Percentiles rank a stretch among this genome's conserved stretches.
Evolutionary conservation across 2,888 invertebrate species (phyloP).

Genomic region (Stenoptilia bipunctidactyla): DNA sequence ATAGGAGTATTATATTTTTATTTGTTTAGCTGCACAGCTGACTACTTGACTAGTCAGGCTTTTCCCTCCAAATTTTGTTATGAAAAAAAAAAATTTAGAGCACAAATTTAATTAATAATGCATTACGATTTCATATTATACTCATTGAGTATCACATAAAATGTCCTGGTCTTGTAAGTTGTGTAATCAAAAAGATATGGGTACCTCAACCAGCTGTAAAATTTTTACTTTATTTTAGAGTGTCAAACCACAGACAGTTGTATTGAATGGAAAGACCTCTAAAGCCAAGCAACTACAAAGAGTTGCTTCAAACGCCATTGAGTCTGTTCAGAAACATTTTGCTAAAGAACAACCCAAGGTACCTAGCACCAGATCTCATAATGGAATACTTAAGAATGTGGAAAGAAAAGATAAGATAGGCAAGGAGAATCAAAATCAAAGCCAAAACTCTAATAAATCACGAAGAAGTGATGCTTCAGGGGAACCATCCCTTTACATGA

Average conservation of each 20-base stretch:
- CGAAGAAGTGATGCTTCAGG: conserved; percentile 77
- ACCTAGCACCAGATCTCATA: conserved; percentile 39
- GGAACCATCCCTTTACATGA: conserved; percentile 82
- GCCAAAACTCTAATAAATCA: conserved; percentile 47
- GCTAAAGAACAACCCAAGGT: conserved; percentile 45
- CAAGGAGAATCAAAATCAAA: conserved; percentile 45
- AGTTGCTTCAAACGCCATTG: conserved; percentile 47
- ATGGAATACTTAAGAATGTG: conserved; percentile 58
- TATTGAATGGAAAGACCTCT: conserved; percentile 45
- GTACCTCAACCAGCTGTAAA: too few relatives aligned
- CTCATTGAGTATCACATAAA: too few relatives aligned
- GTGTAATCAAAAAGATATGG: too few relatives aligned
- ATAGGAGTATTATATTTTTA: too few relatives aligned
- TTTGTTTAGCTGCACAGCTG: too few relatives aligned
- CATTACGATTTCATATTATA: too few relatives aligned
- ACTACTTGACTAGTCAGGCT: too few relatives aligned
- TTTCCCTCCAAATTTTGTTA: too few relatives aligned
- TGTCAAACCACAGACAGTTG: conserved; percentile 38
- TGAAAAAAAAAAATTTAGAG: too few relatives aligned
- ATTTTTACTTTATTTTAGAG: conserved; percentile 39
- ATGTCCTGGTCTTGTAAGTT: too few relatives aligned
- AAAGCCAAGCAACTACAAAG: conserved; percentile 57
- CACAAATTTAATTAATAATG: too few relatives aligned
- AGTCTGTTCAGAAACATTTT: conserved; percentile 53
- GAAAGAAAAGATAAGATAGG: conserved; percentile 33